Evolutionary conservation across 2,113 vertebrate genomes (phyloP).

Genomic region (Cygnus buccinator): DNA sequence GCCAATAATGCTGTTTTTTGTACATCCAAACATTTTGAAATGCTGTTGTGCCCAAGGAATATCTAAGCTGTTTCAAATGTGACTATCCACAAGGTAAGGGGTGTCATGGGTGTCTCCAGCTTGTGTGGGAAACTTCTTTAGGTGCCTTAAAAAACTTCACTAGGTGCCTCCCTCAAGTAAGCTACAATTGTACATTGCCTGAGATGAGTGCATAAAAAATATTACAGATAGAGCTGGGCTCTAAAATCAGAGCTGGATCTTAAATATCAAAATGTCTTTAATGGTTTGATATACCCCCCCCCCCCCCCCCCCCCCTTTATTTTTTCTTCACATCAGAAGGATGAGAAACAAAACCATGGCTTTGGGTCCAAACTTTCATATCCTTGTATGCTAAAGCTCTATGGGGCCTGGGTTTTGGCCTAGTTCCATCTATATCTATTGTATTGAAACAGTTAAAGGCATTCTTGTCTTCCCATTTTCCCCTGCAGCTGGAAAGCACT

Average conservation of each 20-base stretch:
- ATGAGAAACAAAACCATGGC: neutral
- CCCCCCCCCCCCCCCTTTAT: too few species aligned
- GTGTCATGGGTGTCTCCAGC: neutral
- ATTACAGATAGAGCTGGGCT: neutral
- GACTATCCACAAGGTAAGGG: neutral
- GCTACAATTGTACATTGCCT: neutral
- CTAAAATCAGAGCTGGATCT: neutral
- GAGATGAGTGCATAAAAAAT: neutral
- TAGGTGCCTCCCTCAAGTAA: neutral
- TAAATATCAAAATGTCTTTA: neutral
- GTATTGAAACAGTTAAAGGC: constrained; percentile 1
- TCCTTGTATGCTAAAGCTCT: neutral
- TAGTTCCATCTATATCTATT: neutral
- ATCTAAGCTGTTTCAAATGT: neutral
- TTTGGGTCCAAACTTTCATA: neutral
- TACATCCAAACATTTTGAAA: neutral
- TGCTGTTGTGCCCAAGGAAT: neutral
- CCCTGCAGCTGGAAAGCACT: constrained; percentile 20
- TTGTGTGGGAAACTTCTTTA: neutral
- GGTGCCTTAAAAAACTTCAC: neutral
- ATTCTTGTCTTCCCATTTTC: neutral
- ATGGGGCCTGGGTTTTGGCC: neutral
- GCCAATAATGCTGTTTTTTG: neutral
- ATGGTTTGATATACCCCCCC: neutral
- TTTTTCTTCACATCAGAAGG: neutral